Evolutionary conservation across 2,888 invertebrate genomes (phyloP), one percentile per base, ranked within the genome.

Genomic region (Sceliomorpha sp.): DNA sequence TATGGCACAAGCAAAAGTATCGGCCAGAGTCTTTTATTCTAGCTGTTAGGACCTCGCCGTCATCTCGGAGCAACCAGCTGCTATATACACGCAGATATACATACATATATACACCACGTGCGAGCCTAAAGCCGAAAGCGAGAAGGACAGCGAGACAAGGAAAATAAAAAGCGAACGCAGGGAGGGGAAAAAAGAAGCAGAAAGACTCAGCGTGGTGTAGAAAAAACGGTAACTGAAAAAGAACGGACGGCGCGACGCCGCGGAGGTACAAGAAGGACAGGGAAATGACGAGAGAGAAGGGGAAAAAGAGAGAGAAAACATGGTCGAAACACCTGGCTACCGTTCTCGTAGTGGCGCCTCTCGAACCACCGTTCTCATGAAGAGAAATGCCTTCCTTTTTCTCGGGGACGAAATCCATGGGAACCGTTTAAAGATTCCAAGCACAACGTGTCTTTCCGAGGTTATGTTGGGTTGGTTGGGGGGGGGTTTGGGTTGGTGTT

Each of bases 261-360:
- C 20, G 5, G 20, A 20, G 3, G 27, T 44, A n/a, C 14, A 10
- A 40, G 40, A 53, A 34, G n/a, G n/a, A 60, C 42, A 15, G 53
- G 45, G 58, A 60, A 39, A 63, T 32, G 15, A 27, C 42, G 70
- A 51, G 27, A 31, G 36, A 66, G 53, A 44, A 17, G 53, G n/a
- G n/a, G 20, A 20, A 5, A 20, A 5, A 13, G 45, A 45, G 32
- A 53, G 29, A 20, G 60, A 59, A 42, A 47, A 59, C 62, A 71
- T 73, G 73, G 66, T 74, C 66, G 62, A 73, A 82, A 81, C 81
- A 82, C 82, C 82, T 82, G 81, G 81, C 81, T 75, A 78, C 77
- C 77, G 78, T 78, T 73, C 63, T 62, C 47, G 42, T 78, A 75
- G 79, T 80, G 80, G 81, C 80, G 80, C 81, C 80, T 81, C 77